A percentile compares a stretch with the other conserved stretches of the same genome.
phyloP scores from a whole-genome alignment of 2,888 invertebrate species.

The Masnerella sp. region DNA sequence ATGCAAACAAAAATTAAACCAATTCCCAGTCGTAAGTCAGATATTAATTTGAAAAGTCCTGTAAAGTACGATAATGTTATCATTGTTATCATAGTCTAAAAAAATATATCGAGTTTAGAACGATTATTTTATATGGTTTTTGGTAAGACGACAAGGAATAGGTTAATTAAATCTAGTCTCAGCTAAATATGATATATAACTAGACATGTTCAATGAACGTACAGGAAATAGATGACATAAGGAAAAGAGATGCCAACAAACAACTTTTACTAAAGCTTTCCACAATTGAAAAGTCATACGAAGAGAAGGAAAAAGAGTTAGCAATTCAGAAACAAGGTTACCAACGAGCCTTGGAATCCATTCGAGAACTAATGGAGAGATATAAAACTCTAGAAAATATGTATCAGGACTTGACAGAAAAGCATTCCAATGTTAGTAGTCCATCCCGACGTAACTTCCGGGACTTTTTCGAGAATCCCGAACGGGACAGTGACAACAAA shows the following conservation, averaged over 20 bases:
- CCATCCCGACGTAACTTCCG: slow-evolving; percentile 64
- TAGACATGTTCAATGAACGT: too few relatives aligned
- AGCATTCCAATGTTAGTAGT: not conserved
- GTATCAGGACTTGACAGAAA: not conserved
- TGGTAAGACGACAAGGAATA: too few relatives aligned
- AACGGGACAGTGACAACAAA: slow-evolving; percentile 72
- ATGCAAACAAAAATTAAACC: too few relatives aligned
- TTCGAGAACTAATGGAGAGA: slow-evolving; percentile 38
- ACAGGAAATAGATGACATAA: too few relatives aligned
- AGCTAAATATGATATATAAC: too few relatives aligned
- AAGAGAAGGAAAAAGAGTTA: slow-evolving; percentile 76
- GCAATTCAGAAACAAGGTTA: slow-evolving; percentile 11
- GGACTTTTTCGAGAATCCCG: slow-evolving; percentile 68
- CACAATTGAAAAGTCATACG: slow-evolving; percentile 67
- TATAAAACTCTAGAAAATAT: slow-evolving; percentile 8
- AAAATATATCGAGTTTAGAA: too few relatives aligned
- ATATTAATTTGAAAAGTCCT: too few relatives aligned
- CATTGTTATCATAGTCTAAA: too few relatives aligned
- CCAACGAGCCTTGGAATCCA: slow-evolving; percentile 29
- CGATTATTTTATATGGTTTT: too few relatives aligned
- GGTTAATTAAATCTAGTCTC: too few relatives aligned
- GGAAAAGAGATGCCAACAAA: slow-evolving; percentile 66
- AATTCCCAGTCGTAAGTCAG: too few relatives aligned
- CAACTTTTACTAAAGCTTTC: slow-evolving; percentile 71
- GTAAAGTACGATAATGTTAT: too few relatives aligned